Conservation (phyloP, 2,113 vertebrate genomes). For the Oreochromis tanganicae region DNA sequence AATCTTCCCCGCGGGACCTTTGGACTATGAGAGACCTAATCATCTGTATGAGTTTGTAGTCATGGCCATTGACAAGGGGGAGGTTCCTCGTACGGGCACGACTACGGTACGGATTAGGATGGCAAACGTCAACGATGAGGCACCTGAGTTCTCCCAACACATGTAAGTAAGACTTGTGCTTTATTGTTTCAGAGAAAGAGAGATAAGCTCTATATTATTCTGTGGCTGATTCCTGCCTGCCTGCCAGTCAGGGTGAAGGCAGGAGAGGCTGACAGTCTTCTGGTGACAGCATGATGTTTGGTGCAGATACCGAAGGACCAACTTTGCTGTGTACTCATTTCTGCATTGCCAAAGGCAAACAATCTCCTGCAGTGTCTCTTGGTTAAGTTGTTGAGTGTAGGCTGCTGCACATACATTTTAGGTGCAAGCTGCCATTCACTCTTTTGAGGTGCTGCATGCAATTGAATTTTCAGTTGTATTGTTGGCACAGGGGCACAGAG, state of each 20-base stretch:
- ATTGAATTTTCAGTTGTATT: neutral
- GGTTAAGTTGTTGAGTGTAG: neutral
- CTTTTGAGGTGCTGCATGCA: neutral
- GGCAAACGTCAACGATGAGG: conserved; percentile 87
- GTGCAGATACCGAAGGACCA: neutral
- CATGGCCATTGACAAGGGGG: conserved; percentile 83
- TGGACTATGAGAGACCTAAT: conserved; percentile 82
- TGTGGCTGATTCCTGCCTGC: neutral
- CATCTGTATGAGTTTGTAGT: conserved; percentile 88
- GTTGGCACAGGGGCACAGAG: neutral
- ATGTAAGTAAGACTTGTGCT: conserved; percentile 66
- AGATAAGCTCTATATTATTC: neutral
- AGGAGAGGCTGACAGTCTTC: neutral
- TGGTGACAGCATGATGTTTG: neutral
- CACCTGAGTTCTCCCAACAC: conserved; percentile 80
- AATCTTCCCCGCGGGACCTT: conserved; percentile 74
- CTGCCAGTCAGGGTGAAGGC: neutral
- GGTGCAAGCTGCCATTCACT: neutral
- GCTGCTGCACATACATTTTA: neutral
- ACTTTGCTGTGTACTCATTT: neutral
- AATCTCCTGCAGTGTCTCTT: neutral
- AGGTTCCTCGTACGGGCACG: conserved; percentile 80
- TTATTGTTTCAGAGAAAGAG: neutral
- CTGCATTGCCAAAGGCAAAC: neutral
- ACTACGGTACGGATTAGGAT: conserved; percentile 82